phyloP scores from a whole-genome alignment of 2,888 invertebrate genomes.

The Lamproptera curius region DNA sequence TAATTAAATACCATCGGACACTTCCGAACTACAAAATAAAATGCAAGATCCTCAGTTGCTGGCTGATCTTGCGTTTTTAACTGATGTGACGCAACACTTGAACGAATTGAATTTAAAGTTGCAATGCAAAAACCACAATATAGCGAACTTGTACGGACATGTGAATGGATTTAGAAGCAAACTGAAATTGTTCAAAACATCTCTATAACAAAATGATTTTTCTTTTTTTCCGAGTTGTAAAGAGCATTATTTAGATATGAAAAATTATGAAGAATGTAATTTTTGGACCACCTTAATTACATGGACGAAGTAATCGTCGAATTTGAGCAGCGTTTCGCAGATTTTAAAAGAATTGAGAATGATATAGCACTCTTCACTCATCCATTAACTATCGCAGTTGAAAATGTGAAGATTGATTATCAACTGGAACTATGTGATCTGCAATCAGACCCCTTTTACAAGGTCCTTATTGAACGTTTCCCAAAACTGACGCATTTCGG shows the following conservation, averaged over 20 bases:
- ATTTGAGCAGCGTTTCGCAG: too few species aligned
- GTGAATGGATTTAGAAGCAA: too few species aligned
- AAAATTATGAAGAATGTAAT: too few species aligned
- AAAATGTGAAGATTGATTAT: background rate
- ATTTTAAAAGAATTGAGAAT: background rate
- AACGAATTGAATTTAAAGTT: background rate
- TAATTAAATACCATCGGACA: slow-evolving; percentile 4
- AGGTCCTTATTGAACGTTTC: too few species aligned
- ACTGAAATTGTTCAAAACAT: background rate
- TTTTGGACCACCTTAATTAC: background rate
- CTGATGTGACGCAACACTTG: background rate
- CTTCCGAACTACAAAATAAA: slow-evolving; percentile 2
- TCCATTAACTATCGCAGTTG: background rate
- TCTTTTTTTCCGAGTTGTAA: too few species aligned
- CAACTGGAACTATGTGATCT: background rate
- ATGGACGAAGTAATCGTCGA: background rate
- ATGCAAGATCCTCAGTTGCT: slow-evolving; percentile 11
- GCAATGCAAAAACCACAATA: background rate
- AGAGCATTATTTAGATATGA: too few species aligned
- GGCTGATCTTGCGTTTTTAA: too few species aligned
- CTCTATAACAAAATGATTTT: background rate
- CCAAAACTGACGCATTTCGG: too few species aligned
- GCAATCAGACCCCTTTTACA: background rate
- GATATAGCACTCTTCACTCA: background rate
- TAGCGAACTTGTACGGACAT: background rate